phyloP scores from a whole-genome alignment of 2,888 invertebrate genomes.

The Myathropa florea region DNA sequence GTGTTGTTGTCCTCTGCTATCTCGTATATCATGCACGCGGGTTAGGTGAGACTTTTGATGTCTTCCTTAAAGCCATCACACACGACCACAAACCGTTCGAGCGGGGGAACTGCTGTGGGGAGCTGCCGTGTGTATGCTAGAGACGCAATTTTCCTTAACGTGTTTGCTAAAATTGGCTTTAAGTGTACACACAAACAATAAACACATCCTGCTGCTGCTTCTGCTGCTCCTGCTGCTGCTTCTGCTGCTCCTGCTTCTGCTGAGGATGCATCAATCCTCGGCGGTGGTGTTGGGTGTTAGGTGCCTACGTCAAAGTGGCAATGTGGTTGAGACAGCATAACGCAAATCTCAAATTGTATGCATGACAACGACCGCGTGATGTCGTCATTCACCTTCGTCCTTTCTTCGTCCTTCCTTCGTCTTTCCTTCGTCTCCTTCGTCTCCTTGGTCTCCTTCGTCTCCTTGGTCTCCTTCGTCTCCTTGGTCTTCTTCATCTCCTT shows the following conservation, averaged over 20 bases:
- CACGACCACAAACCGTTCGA: background rate
- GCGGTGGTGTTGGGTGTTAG: background rate
- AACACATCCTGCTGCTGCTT: constrained; percentile 9
- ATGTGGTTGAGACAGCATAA: background rate
- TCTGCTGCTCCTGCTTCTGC: background rate
- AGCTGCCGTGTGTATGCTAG: too few relatives aligned
- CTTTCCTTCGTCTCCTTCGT: background rate
- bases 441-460: too few relatives aligned
- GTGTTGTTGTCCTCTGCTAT: too few relatives aligned
- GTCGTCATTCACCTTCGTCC: background rate
- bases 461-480: too few relatives aligned
- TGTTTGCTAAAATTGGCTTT: constrained; percentile 38
- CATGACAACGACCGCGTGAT: constrained; percentile 10
- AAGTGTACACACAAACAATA: constrained; percentile 33
- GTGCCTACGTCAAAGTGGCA: background rate
- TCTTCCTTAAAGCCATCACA: background rate
- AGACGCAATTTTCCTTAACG: constrained; percentile 27
- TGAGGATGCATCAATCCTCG: constrained; percentile 4
- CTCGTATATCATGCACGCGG: background rate
- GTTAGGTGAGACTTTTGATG: background rate
- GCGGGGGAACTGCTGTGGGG: background rate
- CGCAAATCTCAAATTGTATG: constrained; percentile 26
- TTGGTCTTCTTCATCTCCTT: too few relatives aligned
- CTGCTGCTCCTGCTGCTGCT: too few relatives aligned
- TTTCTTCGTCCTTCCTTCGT: background rate